Evolutionary conservation across 2,888 invertebrate species (phyloP).

Genomic region (Sepioteuthis lessoniana): DNA sequence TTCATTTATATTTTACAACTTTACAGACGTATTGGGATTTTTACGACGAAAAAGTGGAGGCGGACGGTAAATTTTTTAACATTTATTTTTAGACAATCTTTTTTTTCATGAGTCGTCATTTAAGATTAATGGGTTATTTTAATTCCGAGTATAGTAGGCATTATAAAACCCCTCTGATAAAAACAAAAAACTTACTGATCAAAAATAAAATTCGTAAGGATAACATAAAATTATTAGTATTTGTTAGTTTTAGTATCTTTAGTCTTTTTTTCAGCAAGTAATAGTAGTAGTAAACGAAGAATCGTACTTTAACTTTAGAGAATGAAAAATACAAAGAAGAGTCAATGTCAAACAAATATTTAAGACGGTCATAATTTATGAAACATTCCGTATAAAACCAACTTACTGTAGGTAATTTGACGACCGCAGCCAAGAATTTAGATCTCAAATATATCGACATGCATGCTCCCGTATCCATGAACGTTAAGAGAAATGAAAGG

Average conservation of each 20-base stretch:
- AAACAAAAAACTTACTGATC: no score
- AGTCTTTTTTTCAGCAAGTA: no score
- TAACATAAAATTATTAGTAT: no score
- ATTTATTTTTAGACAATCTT: background rate
- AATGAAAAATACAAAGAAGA: background rate
- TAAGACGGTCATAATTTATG: background rate
- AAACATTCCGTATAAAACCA: background rate
- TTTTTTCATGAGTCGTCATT: background rate
- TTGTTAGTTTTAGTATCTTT: no score
- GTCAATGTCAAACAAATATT: background rate
- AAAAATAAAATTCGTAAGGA: no score
- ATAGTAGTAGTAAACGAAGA: background rate
- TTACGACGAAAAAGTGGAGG: background rate
- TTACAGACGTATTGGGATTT: background rate
- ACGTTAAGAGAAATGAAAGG: background rate
- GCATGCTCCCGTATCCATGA: conserved; percentile 23
- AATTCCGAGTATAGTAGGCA: background rate
- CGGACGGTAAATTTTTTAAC: background rate
- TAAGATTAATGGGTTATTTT: background rate
- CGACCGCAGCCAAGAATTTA: background rate
- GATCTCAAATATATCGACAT: background rate
- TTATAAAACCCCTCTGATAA: background rate
- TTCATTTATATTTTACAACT: background rate
- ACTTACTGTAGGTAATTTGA: background rate
- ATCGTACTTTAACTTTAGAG: background rate